Evolutionary conservation across 2,113 vertebrate genomes (phyloP).

Genomic region (Notothenia rossii): DNA sequence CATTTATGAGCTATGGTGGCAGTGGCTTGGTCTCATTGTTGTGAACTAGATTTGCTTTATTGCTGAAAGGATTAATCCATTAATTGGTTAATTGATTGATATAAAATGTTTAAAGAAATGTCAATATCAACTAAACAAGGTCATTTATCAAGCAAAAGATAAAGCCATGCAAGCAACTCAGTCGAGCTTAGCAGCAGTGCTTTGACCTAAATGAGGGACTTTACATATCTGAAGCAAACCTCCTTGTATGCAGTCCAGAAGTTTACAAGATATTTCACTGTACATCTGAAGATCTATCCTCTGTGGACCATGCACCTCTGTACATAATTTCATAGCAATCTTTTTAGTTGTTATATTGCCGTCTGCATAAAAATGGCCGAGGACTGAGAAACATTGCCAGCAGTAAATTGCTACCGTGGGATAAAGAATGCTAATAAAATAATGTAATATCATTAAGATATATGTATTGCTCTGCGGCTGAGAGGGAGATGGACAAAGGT

Average conservation of each 20-base stretch:
- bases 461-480: conserved; percentile 27
- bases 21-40: neutral
- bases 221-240: neutral
- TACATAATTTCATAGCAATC: neutral
- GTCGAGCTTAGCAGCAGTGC: neutral
- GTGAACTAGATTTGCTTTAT: neutral
- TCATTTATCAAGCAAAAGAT: neutral
- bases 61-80: neutral
- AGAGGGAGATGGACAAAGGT: neutral
- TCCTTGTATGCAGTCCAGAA: neutral
- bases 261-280: neutral
- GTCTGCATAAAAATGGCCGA: neutral
- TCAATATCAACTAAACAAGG: neutral
- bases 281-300: neutral
- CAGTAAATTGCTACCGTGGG: no score
- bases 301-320: neutral
- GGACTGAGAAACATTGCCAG: neutral
- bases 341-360: neutral
- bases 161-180: neutral
- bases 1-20: neutral
- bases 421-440: neutral
- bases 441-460: conserved; percentile 1
- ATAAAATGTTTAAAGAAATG: neutral
- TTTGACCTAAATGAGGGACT: neutral
- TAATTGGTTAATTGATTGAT: neutral